These are phyloP conservation scores for Oryzaephilus surinamensis DNA, from an alignment of 1,140 invertebrate genomes.

Conservation along the genomic window DNA sequence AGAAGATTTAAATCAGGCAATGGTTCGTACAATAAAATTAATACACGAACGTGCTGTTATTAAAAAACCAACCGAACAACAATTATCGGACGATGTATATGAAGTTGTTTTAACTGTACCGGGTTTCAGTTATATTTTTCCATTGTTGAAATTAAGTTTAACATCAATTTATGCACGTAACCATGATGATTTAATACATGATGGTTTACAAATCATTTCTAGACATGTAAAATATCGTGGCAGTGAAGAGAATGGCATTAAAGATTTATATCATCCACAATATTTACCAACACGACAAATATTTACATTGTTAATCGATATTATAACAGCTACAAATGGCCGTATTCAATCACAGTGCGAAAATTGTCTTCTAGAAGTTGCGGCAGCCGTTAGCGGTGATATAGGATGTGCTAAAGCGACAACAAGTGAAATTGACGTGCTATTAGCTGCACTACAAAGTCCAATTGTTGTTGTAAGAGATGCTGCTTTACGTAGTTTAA, in stretches of 20 bases:
- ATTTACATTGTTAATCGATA: constrained; percentile 65
- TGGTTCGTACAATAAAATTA: constrained; percentile 34
- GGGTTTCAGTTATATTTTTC: constrained; percentile 74
- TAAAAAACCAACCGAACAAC: constrained; percentile 14
- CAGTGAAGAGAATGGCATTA: constrained; percentile 27
- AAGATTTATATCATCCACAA: constrained; percentile 56
- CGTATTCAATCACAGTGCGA: constrained; percentile 65
- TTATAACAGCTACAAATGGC: constrained; percentile 57
- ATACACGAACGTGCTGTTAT: constrained; percentile 10
- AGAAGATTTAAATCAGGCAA: constrained; percentile 41
- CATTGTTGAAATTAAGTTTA: constrained; percentile 61
- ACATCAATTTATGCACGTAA: constrained; percentile 36
- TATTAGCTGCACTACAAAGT: constrained; percentile 68
- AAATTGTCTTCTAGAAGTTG: constrained; percentile 66
- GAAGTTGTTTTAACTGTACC: constrained; percentile 62
- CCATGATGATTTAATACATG: constrained; percentile 49
- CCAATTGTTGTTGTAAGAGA: constrained; percentile 61
- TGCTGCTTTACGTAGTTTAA: constrained; percentile 62
- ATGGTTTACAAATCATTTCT: constrained; percentile 58
- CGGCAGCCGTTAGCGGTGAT: constrained; percentile 54
- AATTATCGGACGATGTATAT: too few species aligned
- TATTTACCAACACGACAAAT: constrained; percentile 72
- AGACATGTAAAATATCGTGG: constrained; percentile 52
- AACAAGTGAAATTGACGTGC: constrained; percentile 60
- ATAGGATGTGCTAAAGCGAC: constrained; percentile 49